Percentiles rank a stretch among this genome's conserved stretches.
Conservation (phyloP, 2,797 vertebrate genomes). For the Psittacula derbiana region DNA sequence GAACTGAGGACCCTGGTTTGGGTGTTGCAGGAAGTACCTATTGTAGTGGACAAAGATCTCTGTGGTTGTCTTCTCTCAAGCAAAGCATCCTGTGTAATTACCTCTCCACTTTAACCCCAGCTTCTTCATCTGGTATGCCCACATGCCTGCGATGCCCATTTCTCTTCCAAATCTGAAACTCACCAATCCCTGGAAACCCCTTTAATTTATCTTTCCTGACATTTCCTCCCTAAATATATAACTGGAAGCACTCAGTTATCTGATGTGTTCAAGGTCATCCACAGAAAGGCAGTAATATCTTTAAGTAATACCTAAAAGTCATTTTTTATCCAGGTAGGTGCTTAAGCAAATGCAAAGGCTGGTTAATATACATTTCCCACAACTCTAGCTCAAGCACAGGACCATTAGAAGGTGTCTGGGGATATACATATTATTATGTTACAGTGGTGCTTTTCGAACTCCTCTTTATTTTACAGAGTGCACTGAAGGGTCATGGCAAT, state of each 20-base stretch:
- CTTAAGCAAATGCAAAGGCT: not conserved
- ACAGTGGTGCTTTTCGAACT: not conserved
- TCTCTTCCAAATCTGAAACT: not conserved
- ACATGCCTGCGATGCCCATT: not conserved
- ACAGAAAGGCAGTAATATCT: not conserved
- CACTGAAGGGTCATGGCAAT: not conserved
- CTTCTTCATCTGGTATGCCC: not conserved
- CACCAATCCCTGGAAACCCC: not conserved
- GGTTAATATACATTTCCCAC: not conserved
- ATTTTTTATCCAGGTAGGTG: not conserved
- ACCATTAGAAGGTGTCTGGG: not conserved
- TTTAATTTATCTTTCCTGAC: not conserved
- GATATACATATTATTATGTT: not conserved
- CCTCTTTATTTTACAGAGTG: not conserved
- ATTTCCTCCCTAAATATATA: not conserved
- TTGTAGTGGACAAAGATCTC: not conserved
- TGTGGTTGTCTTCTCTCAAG: not conserved
- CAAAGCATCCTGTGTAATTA: not conserved
- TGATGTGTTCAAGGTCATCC: not conserved
- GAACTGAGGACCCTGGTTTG: not conserved
- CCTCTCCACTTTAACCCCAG: accelerated
- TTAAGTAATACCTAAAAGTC: not conserved
- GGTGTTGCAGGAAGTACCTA: not conserved
- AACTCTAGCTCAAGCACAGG: not conserved
- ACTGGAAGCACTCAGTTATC: not conserved